These are phyloP conservation scores for Eupithecia exiguata DNA, from an alignment of 2,888 invertebrate species.

Conservation along the genomic window DNA sequence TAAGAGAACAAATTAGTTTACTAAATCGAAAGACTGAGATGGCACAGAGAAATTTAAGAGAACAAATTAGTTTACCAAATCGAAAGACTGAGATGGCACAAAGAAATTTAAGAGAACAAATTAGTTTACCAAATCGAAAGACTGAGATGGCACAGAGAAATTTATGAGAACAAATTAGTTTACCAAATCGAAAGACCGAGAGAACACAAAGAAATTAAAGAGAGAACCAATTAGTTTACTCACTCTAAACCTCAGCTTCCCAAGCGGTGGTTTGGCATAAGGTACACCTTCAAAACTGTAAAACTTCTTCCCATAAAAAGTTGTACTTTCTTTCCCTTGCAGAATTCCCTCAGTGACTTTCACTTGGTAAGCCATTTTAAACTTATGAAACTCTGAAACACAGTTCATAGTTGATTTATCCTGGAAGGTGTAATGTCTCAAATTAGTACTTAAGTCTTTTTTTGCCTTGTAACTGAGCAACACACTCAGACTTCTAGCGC, in stretches of 20 bases:
- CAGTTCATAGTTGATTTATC: neutral
- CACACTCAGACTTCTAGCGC: no score
- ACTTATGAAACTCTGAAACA: slow-evolving; percentile 32
- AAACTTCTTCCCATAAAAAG: slow-evolving; percentile 64
- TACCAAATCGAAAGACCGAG: no score
- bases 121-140: slow-evolving; percentile 42
- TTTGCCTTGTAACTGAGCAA: no score
- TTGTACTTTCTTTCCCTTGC: slow-evolving; percentile 60
- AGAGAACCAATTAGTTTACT: slow-evolving; percentile 39
- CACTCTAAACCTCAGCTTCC: slow-evolving; percentile 68
- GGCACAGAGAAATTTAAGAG: neutral
- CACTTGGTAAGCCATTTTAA: slow-evolving; percentile 55
- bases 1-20: slow-evolving; percentile 14
- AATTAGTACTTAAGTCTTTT: no score
- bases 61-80: slow-evolving; percentile 38
- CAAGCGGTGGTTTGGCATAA: slow-evolving; percentile 74
- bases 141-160: no score
- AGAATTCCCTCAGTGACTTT: slow-evolving; percentile 59
- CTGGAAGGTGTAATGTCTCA: no score
- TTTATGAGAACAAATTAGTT: neutral
- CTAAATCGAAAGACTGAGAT: slow-evolving; percentile 41
- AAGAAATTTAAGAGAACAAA: neutral
- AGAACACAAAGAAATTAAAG: neutral
- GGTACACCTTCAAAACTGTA: slow-evolving; percentile 78
- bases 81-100: no score